Evolutionary conservation across 2,113 vertebrate species (phyloP).

Genomic region (Etia nguti): DNA sequence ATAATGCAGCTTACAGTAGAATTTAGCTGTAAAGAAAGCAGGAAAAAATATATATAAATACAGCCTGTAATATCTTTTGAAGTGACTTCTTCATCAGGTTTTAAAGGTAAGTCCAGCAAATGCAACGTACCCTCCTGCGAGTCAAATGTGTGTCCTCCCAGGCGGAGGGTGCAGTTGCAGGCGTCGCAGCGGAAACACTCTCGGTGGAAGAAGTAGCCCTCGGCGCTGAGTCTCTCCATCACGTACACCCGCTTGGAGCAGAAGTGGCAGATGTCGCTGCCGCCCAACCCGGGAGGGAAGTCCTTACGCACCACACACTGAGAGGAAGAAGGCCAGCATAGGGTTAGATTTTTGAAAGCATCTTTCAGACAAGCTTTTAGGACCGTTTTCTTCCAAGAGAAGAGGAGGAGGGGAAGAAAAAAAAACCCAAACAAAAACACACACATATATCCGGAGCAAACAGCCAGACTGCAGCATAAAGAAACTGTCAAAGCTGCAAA

Average conservation of each 20-base stretch:
- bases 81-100: background rate
- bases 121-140: slow-evolving; percentile 57
- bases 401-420: background rate
- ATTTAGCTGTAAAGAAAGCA: slow-evolving; percentile 77
- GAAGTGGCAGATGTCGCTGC: slow-evolving; percentile 89
- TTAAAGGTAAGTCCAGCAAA: background rate
- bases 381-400: background rate
- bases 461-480: background rate
- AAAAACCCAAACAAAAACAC: background rate
- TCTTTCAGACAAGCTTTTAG: rapidly evolving
- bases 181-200: slow-evolving; percentile 92
- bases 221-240: slow-evolving; percentile 90
- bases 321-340: background rate
- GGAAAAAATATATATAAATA: too few relatives aligned
- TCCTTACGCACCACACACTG: slow-evolving; percentile 79
- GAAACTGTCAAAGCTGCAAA: background rate
- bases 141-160: slow-evolving; percentile 86
- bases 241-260: slow-evolving; percentile 91
- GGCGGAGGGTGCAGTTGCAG: slow-evolving; percentile 81
- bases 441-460: background rate
- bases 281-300: slow-evolving; percentile 77
- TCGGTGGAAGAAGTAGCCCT: slow-evolving; percentile 92
- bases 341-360: background rate
- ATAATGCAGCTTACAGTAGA: slow-evolving; percentile 95
- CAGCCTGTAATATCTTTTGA: rapidly evolving